Evolutionary conservation across 2,797 vertebrate species (phyloP).

Genomic region (Scolopax bukidnonensis): DNA sequence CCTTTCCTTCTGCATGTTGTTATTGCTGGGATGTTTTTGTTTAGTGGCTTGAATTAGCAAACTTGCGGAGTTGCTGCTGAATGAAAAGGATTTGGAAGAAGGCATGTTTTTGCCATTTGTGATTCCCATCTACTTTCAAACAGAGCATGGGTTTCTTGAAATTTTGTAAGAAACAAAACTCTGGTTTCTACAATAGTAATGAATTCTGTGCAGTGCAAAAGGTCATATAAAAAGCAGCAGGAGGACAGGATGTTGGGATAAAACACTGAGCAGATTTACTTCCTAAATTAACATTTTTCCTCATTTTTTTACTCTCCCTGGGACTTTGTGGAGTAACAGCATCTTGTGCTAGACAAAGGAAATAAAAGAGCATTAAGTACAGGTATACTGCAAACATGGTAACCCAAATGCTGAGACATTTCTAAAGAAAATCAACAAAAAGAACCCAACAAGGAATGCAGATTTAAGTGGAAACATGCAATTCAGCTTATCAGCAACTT

Average conservation of each 20-base stretch:
- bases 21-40: neutral
- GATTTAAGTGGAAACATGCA: constrained; percentile 64
- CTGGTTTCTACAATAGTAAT: neutral
- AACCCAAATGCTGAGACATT: constrained; percentile 2
- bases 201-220: constrained; percentile 32
- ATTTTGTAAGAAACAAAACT: neutral
- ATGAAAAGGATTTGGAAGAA: neutral
- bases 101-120: neutral
- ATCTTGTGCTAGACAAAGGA: constrained; percentile 36
- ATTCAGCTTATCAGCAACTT: constrained; percentile 23
- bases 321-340: neutral
- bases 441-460: constrained; percentile 22
- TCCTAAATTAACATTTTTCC: constrained; percentile 35
- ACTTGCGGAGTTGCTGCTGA: neutral
- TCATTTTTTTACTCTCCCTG: neutral
- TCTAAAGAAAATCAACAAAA: neutral
- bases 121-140: neutral
- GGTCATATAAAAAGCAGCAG: constrained; percentile 41
- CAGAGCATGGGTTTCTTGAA: neutral
- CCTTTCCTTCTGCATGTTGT: neutral
- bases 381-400: neutral
- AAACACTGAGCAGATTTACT: constrained; percentile 42
- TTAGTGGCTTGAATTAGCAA: neutral
- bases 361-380: constrained; percentile 17
- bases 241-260: constrained; percentile 50